A percentile compares a stretch with the other conserved stretches of the same genome.
These are phyloP conservation scores for Pipistrellus nathusii DNA, from an alignment of 2,797 vertebrate genomes.

Conservation along the genomic window DNA sequence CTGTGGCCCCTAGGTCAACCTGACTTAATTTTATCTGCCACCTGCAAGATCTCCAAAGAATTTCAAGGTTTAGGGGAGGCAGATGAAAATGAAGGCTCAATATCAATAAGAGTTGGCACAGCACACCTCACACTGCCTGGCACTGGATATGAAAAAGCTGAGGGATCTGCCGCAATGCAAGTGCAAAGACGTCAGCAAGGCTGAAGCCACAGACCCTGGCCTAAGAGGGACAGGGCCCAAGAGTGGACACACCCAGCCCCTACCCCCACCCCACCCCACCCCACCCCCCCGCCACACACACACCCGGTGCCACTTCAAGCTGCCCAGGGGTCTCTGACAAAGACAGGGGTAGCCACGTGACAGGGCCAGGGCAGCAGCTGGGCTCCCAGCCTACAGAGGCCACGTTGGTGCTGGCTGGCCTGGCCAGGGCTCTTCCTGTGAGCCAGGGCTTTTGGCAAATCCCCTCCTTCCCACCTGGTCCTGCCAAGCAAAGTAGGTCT, in stretches of 20 bases:
- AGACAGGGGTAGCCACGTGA: neutral
- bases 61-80: neutral
- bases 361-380: neutral
- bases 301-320: rapidly evolving
- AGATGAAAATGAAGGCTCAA: neutral
- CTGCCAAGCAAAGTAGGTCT: neutral
- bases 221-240: neutral
- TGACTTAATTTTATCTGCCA: neutral
- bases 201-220: neutral
- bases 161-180: neutral
- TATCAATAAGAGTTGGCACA: neutral
- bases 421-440: too few relatives aligned
- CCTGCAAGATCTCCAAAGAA: neutral
- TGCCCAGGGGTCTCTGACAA: neutral
- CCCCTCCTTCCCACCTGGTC: neutral
- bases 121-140: neutral
- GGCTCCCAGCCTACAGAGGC: neutral
- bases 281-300: too few relatives aligned
- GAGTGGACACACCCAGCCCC: neutral
- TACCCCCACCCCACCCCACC: too few relatives aligned
- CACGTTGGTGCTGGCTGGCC: neutral
- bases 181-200: neutral
- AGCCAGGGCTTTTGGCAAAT: neutral
- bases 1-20: neutral
- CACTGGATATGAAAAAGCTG: rapidly evolving